phyloP scores from a whole-genome alignment of 2,113 vertebrate genomes.

The Ailurus styani region DNA sequence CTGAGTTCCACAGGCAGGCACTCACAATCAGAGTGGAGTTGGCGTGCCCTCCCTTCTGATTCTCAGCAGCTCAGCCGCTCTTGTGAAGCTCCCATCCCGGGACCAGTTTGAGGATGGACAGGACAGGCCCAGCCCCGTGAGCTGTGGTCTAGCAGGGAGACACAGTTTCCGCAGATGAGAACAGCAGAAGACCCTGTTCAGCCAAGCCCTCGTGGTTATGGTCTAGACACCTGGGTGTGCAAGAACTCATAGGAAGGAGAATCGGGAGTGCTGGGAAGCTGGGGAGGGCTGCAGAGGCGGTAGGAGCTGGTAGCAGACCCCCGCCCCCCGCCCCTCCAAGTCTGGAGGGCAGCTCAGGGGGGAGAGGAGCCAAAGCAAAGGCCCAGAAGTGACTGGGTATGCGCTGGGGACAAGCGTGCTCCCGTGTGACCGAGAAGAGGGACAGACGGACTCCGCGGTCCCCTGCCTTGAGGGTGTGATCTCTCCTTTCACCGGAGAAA shows the following conservation, averaged over 20 bases:
- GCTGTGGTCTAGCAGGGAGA: background rate
- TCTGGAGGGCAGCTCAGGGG: background rate
- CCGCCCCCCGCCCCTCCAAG: background rate
- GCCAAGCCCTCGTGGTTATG: background rate
- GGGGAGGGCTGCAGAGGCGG: background rate
- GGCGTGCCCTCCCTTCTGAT: background rate
- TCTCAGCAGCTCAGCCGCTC: background rate
- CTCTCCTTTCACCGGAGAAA: background rate
- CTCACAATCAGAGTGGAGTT: background rate
- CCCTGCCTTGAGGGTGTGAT: background rate
- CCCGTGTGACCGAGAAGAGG: background rate
- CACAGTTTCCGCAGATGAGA: background rate
- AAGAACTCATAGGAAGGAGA: background rate
- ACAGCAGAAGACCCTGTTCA: background rate
- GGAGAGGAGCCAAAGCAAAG: background rate
- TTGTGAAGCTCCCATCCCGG: background rate
- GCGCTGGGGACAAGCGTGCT: fast-evolving
- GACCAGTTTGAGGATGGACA: background rate
- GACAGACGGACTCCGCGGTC: background rate
- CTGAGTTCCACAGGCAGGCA: too few species aligned
- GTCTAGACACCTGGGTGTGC: background rate
- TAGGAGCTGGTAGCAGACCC: background rate
- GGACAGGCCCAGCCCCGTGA: background rate
- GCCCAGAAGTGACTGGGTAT: background rate
- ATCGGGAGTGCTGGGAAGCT: background rate